Conservation (phyloP, 2,888 invertebrate genomes). For the Papilio gigon region DNA sequence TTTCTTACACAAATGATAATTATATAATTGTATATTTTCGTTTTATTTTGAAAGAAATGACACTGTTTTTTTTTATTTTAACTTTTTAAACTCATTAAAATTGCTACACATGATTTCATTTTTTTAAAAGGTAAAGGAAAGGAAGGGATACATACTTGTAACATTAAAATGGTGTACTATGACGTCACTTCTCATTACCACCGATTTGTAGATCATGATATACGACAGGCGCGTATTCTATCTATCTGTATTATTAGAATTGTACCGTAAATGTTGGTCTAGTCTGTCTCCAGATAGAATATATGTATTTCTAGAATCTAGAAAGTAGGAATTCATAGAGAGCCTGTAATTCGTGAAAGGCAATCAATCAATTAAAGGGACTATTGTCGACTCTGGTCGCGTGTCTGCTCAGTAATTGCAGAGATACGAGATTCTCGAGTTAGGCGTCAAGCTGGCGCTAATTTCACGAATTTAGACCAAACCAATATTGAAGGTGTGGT, state of each 20-base stretch:
- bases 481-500: background rate
- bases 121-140: background rate
- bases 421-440: background rate
- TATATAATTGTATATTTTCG: background rate
- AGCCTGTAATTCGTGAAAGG: background rate
- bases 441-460: background rate
- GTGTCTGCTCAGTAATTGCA: constrained; percentile 10
- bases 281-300: background rate
- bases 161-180: background rate
- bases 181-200: no score
- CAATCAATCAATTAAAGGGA: background rate
- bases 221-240: no score
- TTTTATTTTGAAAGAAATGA: background rate
- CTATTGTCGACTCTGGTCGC: background rate
- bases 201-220: background rate
- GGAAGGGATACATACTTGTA: background rate
- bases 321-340: background rate
- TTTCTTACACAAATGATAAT: constrained; percentile 4
- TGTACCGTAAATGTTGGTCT: background rate
- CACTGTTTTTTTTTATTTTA: background rate
- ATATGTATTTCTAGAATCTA: background rate
- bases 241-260: no score
- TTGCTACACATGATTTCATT: background rate
- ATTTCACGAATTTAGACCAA: background rate
- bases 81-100: background rate